These are phyloP conservation scores for Spinibarbus caldwelli DNA, from an alignment of 2,797 vertebrate genomes.

Conservation along the genomic window DNA sequence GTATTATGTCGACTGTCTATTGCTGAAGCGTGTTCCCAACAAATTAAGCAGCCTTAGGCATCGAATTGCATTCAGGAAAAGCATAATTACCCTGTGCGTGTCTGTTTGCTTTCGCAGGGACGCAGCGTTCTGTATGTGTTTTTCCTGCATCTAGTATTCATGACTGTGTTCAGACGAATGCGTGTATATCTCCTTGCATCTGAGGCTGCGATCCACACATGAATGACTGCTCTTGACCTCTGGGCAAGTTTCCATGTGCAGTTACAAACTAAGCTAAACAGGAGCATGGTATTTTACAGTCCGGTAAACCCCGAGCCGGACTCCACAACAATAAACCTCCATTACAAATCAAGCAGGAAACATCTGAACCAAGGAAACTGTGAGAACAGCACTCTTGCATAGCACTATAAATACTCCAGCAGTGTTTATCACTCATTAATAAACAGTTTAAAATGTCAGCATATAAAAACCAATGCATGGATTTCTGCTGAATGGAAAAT, in stretches of 20 bases:
- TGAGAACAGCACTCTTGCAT: neutral
- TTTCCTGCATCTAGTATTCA: slow-evolving; percentile 31
- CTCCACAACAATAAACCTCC: slow-evolving; percentile 26
- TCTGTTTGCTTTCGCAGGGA: neutral
- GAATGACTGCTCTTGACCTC: neutral
- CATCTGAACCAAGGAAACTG: slow-evolving; percentile 21
- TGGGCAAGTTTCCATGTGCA: slow-evolving; percentile 10
- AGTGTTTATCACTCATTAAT: neutral
- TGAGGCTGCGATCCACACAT: neutral
- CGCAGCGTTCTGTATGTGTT: neutral
- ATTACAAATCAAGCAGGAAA: slow-evolving; percentile 19
- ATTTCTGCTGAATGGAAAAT: neutral
- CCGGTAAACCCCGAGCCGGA: neutral
- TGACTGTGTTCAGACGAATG: neutral
- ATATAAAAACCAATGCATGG: neutral
- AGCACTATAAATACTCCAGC: neutral
- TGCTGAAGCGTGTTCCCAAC: neutral
- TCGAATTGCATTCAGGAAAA: neutral
- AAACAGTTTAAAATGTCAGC: neutral
- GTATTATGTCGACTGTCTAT: neutral
- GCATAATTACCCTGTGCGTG: neutral
- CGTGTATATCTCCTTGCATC: slow-evolving; percentile 1
- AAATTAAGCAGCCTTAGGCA: slow-evolving; percentile 6
- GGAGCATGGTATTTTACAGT: slow-evolving; percentile 39
- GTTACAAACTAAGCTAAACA: neutral